Evolutionary conservation across 1,140 invertebrate genomes (phyloP).

Genomic region (Teleopsis dalmanni): DNA sequence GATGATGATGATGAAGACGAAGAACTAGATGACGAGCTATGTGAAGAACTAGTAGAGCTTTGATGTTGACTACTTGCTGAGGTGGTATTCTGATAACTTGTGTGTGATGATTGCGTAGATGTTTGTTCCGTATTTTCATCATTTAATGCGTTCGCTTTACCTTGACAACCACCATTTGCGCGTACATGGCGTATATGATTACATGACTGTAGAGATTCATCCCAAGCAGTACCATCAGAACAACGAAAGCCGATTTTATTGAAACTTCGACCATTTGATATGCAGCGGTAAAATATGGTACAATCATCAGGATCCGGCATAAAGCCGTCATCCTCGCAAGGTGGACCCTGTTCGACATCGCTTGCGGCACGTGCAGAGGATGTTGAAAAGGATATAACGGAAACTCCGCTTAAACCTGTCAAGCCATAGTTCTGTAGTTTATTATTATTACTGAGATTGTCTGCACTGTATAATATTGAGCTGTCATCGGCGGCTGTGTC

Average conservation of each 20-base stretch:
- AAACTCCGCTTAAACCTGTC: slow-evolving; percentile 37
- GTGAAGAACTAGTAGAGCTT: slow-evolving; percentile 30
- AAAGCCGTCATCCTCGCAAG: slow-evolving; percentile 55
- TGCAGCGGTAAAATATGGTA: slow-evolving; percentile 70
- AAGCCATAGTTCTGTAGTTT: slow-evolving; percentile 37
- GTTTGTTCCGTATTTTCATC: slow-evolving; percentile 41
- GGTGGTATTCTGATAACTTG: slow-evolving; percentile 41
- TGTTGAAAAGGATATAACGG: slow-evolving; percentile 39
- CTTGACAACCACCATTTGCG: slow-evolving; percentile 40
- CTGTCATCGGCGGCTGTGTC: slow-evolving; percentile 17
- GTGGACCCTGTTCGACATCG: slow-evolving; percentile 13
- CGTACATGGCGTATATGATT: slow-evolving; percentile 58
- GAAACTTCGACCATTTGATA: slow-evolving; percentile 53
- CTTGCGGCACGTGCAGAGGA: slow-evolving; percentile 26
- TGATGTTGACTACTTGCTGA: slow-evolving; percentile 32
- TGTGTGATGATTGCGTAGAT: slow-evolving; percentile 30
- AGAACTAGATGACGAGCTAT: slow-evolving; percentile 19
- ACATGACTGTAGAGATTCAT: slow-evolving; percentile 56
- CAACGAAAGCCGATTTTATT: slow-evolving; percentile 62
- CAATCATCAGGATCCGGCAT: slow-evolving; percentile 61
- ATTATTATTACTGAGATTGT: slow-evolving; percentile 19
- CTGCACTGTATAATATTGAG: background rate
- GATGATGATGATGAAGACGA: slow-evolving; percentile 32
- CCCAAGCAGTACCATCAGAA: slow-evolving; percentile 64
- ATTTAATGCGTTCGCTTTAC: slow-evolving; percentile 39